Percentiles rank a stretch among this genome's conserved stretches.
Evolutionary conservation across 2,113 vertebrate species (phyloP).

Genomic region (Gobius niger): DNA sequence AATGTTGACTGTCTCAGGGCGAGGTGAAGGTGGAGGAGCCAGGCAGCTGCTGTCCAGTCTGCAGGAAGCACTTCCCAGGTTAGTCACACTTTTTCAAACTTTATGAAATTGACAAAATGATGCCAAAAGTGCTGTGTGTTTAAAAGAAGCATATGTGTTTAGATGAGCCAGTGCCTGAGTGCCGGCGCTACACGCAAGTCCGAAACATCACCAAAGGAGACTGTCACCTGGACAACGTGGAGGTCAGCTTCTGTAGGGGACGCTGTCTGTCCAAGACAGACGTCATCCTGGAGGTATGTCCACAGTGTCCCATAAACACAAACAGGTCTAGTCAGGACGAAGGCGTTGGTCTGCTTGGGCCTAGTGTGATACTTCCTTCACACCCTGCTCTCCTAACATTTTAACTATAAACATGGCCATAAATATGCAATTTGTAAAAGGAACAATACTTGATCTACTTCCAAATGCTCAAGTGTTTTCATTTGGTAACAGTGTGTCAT

Average conservation of each 20-base stretch:
- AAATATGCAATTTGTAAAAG: background rate
- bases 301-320: constrained; percentile 6
- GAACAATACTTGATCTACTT: background rate
- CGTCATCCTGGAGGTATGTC: constrained; percentile 84
- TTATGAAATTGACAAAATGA: background rate
- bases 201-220: constrained; percentile 86
- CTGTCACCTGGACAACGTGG: constrained; percentile 83
- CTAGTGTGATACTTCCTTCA: no score
- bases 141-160: background rate
- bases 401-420: background rate
- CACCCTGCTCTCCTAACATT: no score
- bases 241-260: constrained; percentile 87
- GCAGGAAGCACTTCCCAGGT: constrained; percentile 76
- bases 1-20: constrained; percentile 63
- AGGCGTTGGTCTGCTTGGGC: no score
- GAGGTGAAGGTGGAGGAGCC: constrained; percentile 81
- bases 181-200: constrained; percentile 78
- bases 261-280: constrained; percentile 83
- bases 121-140: background rate
- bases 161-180: constrained; percentile 74
- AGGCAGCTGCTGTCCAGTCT: constrained; percentile 84
- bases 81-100: constrained; percentile 13
- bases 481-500: background rate
- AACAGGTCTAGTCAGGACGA: no score
- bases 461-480: constrained; percentile 3